These are phyloP conservation scores for Vanessa atalanta DNA, from an alignment of 1,140 invertebrate species.

Conservation along the genomic window DNA sequence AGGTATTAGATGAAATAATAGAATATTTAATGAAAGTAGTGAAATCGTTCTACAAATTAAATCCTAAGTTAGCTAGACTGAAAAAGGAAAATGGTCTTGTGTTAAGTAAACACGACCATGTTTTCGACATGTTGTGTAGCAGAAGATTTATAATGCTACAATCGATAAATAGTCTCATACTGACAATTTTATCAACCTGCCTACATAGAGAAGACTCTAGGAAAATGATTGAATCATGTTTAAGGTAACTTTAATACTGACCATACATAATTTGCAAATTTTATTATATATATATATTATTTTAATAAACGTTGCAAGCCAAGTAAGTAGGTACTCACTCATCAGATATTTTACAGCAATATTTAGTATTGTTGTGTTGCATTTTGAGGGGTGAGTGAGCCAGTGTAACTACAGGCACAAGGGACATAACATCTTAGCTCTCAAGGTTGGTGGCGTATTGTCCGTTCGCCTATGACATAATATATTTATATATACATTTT, in stretches of 20 bases:
- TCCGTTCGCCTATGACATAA: no score
- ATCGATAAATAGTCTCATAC: constrained; percentile 66
- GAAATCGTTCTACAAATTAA: constrained; percentile 78
- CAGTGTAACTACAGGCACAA: no score
- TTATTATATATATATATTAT: no score
- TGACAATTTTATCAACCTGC: constrained; percentile 70
- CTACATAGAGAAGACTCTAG: constrained; percentile 76
- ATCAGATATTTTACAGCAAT: no score
- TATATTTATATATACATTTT: no score
- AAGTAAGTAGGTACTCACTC: no score
- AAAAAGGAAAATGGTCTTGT: constrained; percentile 69
- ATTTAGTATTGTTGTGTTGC: no score
- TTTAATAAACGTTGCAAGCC: no score
- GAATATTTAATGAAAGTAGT: constrained; percentile 76
- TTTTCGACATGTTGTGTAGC: constrained; percentile 72
- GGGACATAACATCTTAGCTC: no score
- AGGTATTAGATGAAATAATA: constrained; percentile 78
- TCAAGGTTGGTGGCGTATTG: no score
- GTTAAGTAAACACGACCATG: constrained; percentile 68
- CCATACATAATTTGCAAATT: not conserved
- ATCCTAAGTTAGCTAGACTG: constrained; percentile 74
- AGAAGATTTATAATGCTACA: constrained; percentile 75
- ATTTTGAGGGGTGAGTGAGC: no score
- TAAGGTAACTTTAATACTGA: constrained; percentile 59
- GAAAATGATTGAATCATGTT: constrained; percentile 76